A percentile compares a stretch with the other conserved stretches of the same genome.
Conservation (phyloP, 30 jellyfish, hydroid and myxozoan species). For the Turritopsis rubra region DNA sequence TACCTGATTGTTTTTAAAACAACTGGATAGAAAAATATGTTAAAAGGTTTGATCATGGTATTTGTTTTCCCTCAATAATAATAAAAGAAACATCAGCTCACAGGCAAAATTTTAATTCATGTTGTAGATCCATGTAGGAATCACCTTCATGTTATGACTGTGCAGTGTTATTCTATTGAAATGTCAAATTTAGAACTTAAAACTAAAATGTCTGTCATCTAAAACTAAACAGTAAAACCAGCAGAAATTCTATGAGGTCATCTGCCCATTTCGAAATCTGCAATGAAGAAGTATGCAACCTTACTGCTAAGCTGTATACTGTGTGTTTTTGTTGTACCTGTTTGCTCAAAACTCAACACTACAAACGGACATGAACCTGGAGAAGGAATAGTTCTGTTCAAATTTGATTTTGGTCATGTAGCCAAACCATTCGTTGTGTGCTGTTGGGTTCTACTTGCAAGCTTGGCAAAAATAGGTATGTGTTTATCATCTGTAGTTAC, state of each 20-base stretch:
- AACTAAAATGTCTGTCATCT: neutral
- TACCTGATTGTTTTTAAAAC: too few species aligned
- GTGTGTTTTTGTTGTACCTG: neutral
- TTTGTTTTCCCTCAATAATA: too few species aligned
- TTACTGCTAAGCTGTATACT: neutral
- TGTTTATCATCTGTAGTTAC: constrained; percentile 13
- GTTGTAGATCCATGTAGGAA: too few species aligned
- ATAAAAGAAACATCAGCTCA: too few species aligned
- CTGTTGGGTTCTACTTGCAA: constrained; percentile 79
- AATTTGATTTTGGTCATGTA: constrained; percentile 62
- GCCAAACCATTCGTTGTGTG: constrained; percentile 68
- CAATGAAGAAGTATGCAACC: neutral
- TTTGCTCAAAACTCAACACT: neutral
- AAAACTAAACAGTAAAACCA: neutral
- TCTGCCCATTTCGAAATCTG: too few species aligned
- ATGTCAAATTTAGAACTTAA: neutral
- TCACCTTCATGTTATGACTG: too few species aligned
- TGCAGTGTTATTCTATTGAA: too few species aligned
- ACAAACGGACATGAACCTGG: neutral
- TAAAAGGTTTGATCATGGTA: too few species aligned
- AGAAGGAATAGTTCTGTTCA: constrained; percentile 65
- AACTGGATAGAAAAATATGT: too few species aligned
- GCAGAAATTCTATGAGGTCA: too few species aligned
- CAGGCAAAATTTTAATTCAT: too few species aligned
- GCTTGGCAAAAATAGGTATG: constrained; percentile 78